Conservation (phyloP, 2,797 vertebrate genomes). For the Peromyscus attwateri region DNA sequence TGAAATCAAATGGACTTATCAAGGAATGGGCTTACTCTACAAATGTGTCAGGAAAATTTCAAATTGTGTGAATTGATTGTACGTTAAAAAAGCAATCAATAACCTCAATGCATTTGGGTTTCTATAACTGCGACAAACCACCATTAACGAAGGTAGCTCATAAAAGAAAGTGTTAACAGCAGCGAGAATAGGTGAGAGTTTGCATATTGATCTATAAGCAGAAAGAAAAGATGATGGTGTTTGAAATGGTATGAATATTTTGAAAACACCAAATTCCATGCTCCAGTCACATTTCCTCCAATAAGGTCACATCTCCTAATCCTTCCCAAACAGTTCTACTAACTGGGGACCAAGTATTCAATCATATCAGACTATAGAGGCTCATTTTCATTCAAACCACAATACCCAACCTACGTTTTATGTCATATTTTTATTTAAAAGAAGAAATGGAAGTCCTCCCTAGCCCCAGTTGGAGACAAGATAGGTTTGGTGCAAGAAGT, state of each 20-base stretch:
- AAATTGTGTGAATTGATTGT: constrained; percentile 59
- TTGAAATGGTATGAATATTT: not conserved
- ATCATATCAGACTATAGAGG: not conserved
- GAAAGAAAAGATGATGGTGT: not conserved
- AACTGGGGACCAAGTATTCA: not conserved
- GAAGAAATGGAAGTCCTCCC: not conserved
- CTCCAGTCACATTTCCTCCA: not conserved
- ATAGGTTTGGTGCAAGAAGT: not conserved
- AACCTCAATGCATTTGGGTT: not conserved
- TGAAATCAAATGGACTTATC: constrained; percentile 49
- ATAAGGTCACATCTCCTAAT: not conserved
- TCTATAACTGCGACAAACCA: not conserved
- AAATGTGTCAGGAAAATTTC: constrained; percentile 65
- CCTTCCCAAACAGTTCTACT: too few relatives aligned
- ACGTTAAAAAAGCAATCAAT: constrained; percentile 52
- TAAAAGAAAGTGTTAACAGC: not conserved
- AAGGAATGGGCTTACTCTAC: constrained; percentile 48
- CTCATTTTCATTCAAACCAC: not conserved
- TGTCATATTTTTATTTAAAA: constrained; percentile 63
- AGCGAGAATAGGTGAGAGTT: not conserved
- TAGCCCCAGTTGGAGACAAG: not conserved
- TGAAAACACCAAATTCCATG: not conserved
- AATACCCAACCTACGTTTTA: not conserved
- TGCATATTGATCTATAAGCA: not conserved
- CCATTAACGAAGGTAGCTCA: too few relatives aligned